A percentile compares a stretch with the other conserved stretches of the same genome.
These are phyloP conservation scores for Lutraria lutraria DNA, from an alignment of 2,888 invertebrate species.

Conservation along the genomic window DNA sequence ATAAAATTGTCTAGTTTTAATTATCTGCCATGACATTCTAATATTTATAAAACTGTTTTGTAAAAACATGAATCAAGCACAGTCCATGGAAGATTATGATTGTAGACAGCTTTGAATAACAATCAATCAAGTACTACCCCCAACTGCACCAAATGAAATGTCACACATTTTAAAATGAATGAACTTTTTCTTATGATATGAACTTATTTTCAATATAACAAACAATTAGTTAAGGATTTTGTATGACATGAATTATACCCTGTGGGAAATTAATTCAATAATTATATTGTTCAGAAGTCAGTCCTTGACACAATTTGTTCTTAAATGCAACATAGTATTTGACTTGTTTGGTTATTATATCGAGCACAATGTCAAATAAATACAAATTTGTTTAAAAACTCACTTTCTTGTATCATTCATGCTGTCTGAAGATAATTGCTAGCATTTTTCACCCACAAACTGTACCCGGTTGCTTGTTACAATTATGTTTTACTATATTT, in stretches of 20 bases:
- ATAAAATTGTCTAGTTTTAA: not conserved
- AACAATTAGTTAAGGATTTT: not conserved
- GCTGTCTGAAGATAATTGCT: not conserved
- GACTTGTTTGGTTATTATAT: not conserved
- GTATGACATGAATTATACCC: not conserved
- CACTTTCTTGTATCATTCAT: not conserved
- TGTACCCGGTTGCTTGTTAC: not conserved
- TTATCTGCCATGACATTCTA: not conserved
- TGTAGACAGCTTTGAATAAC: not conserved
- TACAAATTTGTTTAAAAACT: not conserved
- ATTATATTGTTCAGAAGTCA: not conserved
- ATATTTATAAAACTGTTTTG: not conserved
- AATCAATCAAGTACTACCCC: not conserved
- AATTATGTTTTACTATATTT: not conserved
- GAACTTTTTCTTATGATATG: not conserved
- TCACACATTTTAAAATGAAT: slow-evolving; percentile 4
- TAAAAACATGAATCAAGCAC: not conserved
- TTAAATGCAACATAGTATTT: not conserved
- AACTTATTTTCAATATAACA: not conserved
- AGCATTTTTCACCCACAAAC: not conserved
- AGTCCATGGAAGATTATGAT: not conserved
- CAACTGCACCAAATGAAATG: slow-evolving; percentile 13
- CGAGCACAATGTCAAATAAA: not conserved
- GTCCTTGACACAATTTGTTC: not conserved
- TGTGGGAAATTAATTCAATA: not conserved